Percentiles rank a stretch among this genome's conserved stretches.
Evolutionary conservation across 1,140 invertebrate genomes (phyloP).

Genomic region (Drosophila virilis): DNA sequence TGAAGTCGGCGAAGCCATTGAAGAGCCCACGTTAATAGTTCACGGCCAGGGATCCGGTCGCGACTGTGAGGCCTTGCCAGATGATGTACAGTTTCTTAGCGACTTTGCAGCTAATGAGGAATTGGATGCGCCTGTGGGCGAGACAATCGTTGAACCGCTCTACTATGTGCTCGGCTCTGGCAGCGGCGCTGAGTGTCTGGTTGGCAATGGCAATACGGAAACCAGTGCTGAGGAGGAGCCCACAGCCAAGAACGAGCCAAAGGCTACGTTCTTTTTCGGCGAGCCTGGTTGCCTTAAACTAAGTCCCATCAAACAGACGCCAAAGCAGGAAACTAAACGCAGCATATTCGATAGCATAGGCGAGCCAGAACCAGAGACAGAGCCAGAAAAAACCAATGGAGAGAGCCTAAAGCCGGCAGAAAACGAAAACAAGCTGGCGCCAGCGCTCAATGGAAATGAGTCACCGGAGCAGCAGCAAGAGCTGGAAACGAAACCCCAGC

Average conservation of each 20-base stretch:
- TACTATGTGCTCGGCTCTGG: constrained; percentile 90
- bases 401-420: constrained; percentile 31
- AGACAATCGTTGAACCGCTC: constrained; percentile 90
- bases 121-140: constrained; percentile 85
- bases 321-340: constrained; percentile 60
- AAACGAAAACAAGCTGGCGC: background rate
- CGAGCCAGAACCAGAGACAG: constrained; percentile 13
- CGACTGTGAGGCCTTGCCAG: constrained; percentile 86
- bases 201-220: constrained; percentile 73
- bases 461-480: constrained; percentile 2
- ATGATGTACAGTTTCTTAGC: constrained; percentile 5
- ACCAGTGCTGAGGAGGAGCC: constrained; percentile 28
- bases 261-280: constrained; percentile 85
- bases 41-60: constrained; percentile 90
- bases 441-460: constrained; percentile 26
- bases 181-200: constrained; percentile 89
- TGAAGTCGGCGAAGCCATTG: constrained; percentile 88
- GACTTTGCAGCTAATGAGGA: constrained; percentile 32
- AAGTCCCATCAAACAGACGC: constrained; percentile 71
- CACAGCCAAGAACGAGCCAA: constrained; percentile 65
- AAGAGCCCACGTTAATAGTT: constrained; percentile 90
- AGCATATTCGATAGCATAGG: constrained; percentile 68
- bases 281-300: constrained; percentile 84
- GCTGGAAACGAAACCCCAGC: background rate
- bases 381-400: constrained; percentile 65